Base-by-base conservation (phyloP, 2,797 vertebrate species). In the Florisuga fusca region DNA sequence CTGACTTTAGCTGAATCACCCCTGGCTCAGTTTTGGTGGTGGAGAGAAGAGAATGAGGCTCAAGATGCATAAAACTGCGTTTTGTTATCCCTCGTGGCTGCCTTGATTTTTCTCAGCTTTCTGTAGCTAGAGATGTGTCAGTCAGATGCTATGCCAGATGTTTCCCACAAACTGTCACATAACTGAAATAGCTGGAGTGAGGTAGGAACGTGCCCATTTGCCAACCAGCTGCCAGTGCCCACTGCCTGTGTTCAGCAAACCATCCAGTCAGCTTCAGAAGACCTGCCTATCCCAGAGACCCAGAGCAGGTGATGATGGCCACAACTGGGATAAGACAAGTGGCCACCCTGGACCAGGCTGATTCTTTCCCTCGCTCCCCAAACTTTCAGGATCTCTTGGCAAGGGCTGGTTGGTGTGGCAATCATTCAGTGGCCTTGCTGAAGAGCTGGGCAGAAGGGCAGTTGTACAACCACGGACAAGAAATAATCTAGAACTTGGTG, bases 111-210 rank as follows among this genome's bases (percentile, higher is more conserved):
- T 86, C 71, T 90, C 84, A 84, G 66, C 48, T 94, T 96, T 89
- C 79, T 81, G 46, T 93, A 92, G 58, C 67, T 90, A 73, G 63
- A 87, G 86, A 85, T 4, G 19, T 38, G 72, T 94, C 94, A 95
- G 84, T 95, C 88, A 96, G 91, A 94, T 92, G 91, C 90, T 6
- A 25, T 78, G 68, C 94, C 95, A 97, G 96, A 96, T 94, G 95
- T 96, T 97, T 94, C 43, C 45, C 84, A 81, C 41, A 80, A 85
- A 92, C 18, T 46, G 80, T 72, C 81, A 57, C 67, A 74, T 76
- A 87, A 91, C 87, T 43, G 62, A 75, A 88, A 86, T 67, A 89
- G 62, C 83, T 89, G 91, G 43, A 94, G 50, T 8, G 34, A 87
- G 63, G 64, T 53, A 53, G 57, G 68, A 84, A 58, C 1, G 10